Percentiles rank a stretch among this genome's conserved stretches.
These are phyloP conservation scores for Pipistrellus kuhlii DNA, from an alignment of 2,797 vertebrate species.

Conservation along the genomic window DNA sequence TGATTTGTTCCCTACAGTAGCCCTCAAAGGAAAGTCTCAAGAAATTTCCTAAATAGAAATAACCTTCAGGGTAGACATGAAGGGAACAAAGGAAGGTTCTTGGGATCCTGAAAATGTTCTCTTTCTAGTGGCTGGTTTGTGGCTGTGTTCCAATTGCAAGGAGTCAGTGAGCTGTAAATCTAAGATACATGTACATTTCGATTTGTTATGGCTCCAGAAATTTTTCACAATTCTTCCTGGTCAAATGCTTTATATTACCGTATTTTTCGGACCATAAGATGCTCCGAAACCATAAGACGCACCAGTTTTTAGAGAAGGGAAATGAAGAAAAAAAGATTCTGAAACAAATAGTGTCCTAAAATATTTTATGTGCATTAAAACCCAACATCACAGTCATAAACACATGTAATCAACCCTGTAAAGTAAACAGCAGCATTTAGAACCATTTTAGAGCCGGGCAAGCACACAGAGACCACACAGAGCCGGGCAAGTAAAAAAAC, in stretches of 20 bases:
- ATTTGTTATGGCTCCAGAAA: neutral
- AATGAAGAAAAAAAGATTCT: no score
- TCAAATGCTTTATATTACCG: slow-evolving; percentile 19
- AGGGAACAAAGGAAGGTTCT: neutral
- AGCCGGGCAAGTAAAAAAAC: no score
- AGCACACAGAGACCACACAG: no score
- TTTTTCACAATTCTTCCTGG: neutral
- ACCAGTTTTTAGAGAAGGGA: no score
- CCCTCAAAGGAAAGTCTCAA: neutral
- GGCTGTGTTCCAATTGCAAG: neutral
- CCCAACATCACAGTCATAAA: no score
- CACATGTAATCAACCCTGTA: no score
- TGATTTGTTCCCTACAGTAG: neutral
- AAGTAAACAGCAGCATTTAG: no score
- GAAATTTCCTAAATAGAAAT: slow-evolving; percentile 27
- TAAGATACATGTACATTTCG: neutral
- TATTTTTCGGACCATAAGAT: no score
- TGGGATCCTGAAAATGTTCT: neutral
- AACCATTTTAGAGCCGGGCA: no score
- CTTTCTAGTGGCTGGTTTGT: neutral
- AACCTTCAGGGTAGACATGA: neutral
- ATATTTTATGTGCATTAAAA: no score
- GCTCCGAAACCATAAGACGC: no score
- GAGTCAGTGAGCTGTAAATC: neutral
- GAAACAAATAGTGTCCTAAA: no score